phyloP scores from a whole-genome alignment of 2,888 invertebrate genomes.

The Agrochola circellaris region DNA sequence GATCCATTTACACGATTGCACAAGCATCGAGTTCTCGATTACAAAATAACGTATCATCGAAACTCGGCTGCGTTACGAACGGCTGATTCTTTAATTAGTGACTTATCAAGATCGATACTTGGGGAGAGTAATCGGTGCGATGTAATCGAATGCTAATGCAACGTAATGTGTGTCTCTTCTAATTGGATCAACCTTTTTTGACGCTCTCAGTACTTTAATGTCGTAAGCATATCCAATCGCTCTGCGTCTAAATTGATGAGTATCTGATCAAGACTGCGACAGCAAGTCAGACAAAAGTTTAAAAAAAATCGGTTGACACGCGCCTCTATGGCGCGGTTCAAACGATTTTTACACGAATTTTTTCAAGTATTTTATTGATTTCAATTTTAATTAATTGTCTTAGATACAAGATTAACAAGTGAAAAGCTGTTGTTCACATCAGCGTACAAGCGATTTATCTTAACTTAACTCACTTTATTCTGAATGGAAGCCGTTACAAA shows the following conservation, averaged over 20 bases:
- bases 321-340: background rate
- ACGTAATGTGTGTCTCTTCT: slow-evolving; percentile 74
- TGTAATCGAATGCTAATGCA: slow-evolving; percentile 81
- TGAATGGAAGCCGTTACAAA: slow-evolving; percentile 2
- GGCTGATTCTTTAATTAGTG: slow-evolving; percentile 83
- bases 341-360: background rate
- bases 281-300: background rate
- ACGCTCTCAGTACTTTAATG: slow-evolving; percentile 42
- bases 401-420: background rate
- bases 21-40: slow-evolving; percentile 85
- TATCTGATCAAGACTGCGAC: background rate
- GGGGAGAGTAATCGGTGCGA: slow-evolving; percentile 78
- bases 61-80: slow-evolving; percentile 67
- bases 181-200: slow-evolving; percentile 70
- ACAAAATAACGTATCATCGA: slow-evolving; percentile 82
- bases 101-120: slow-evolving; percentile 84
- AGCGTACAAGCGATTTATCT: slow-evolving; percentile 16
- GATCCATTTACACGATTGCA: slow-evolving; percentile 86
- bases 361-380: background rate
- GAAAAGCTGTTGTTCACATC: slow-evolving; percentile 7
- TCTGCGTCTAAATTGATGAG: slow-evolving; percentile 7
- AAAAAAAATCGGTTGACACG: background rate
- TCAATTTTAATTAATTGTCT: background rate
- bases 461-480: background rate
- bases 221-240: slow-evolving; percentile 40